These are phyloP conservation scores for Pocillopora grandis DNA, from an alignment of 92 coral and sea anemone species.

Conservation along the genomic window DNA sequence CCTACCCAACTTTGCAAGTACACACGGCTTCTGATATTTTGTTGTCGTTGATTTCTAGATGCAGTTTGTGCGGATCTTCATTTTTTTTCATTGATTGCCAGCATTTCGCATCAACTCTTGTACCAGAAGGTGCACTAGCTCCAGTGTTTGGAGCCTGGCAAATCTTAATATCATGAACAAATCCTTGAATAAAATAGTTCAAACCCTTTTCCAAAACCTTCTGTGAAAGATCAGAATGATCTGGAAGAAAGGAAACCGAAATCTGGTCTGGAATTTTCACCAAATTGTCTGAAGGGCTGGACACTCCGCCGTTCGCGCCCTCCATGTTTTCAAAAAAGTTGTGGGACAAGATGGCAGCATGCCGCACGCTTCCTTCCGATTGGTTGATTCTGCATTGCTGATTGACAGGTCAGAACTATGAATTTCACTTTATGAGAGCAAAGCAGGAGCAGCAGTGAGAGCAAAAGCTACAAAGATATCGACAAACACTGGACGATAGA, in stretches of 20 bases:
- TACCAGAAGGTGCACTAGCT: slow-evolving; percentile 14
- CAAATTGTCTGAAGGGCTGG: slow-evolving; percentile 19
- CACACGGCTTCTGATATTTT: no score
- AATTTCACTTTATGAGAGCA: no score
- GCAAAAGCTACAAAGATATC: no score
- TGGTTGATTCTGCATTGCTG: slow-evolving; percentile 11
- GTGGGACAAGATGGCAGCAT: no score
- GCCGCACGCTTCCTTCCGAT: background rate
- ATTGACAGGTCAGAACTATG: slow-evolving; percentile 5
- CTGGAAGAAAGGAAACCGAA: no score
- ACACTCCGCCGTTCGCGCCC: slow-evolving; percentile 12
- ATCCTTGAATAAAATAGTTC: slow-evolving; percentile 37
- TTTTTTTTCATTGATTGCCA: slow-evolving; percentile 45
- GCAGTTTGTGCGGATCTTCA: no score
- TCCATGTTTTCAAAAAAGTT: no score
- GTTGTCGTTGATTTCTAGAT: background rate
- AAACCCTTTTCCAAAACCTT: slow-evolving; percentile 44
- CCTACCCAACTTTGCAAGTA: no score
- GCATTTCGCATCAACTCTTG: slow-evolving; percentile 33
- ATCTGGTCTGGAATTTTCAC: background rate
- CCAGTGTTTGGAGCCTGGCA: slow-evolving; percentile 21
- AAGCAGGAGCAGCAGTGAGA: no score
- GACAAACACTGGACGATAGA: no score
- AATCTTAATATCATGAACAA: slow-evolving; percentile 45
- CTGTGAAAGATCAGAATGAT: background rate